Evolutionary conservation across 2,888 invertebrate genomes (phyloP).

Genomic region (Perizoma flavofasciatum): DNA sequence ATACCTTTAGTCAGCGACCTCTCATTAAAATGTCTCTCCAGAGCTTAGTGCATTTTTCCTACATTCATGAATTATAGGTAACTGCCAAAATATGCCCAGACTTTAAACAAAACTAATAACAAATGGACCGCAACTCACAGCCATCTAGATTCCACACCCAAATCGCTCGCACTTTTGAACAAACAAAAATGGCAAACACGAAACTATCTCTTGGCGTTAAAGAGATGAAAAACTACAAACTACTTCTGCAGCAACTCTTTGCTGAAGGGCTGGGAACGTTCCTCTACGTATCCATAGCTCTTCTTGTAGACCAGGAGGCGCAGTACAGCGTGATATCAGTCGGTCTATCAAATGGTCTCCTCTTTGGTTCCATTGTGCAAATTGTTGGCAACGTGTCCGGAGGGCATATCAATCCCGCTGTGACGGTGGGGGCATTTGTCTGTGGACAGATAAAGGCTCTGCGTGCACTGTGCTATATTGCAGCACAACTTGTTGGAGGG

Average conservation of each 20-base stretch:
- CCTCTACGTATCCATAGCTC: slow-evolving; percentile 39
- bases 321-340: slow-evolving; percentile 17
- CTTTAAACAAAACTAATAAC: too few relatives aligned
- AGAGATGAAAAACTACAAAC: slow-evolving; percentile 39
- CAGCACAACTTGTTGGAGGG: slow-evolving; percentile 43
- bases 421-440: slow-evolving; percentile 44
- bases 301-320: slow-evolving; percentile 32
- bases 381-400: slow-evolving; percentile 49
- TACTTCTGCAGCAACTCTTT: slow-evolving; percentile 40
- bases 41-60: too few relatives aligned
- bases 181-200: slow-evolving; percentile 22
- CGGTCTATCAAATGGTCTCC: slow-evolving; percentile 42
- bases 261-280: slow-evolving; percentile 48
- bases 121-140: neutral
- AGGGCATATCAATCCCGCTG: slow-evolving; percentile 50
- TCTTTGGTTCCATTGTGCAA: slow-evolving; percentile 42
- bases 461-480: slow-evolving; percentile 46
- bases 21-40: too few relatives aligned
- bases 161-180: neutral
- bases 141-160: slow-evolving; percentile 21
- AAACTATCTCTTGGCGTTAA: slow-evolving; percentile 35
- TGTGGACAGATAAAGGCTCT: slow-evolving; percentile 46
- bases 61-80: too few relatives aligned
- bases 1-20: too few relatives aligned
- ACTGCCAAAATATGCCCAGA: too few relatives aligned